A percentile compares a stretch with the other conserved stretches of the same genome.
Conservation (phyloP, 2,797 vertebrate species). For the Parotocinclus haroldoi region DNA sequence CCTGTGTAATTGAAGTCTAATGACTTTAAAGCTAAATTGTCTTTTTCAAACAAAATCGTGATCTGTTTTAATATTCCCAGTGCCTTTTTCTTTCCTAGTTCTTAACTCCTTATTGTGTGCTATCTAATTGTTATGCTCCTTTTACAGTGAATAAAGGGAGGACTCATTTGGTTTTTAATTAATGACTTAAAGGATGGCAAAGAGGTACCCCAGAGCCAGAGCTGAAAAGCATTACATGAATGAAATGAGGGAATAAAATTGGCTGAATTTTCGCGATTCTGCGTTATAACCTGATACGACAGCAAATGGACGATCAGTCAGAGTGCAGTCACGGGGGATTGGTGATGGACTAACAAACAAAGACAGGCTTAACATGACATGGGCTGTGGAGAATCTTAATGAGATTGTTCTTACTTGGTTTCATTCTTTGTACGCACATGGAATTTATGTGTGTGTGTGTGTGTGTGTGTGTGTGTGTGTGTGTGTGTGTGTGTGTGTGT, state of each 20-base stretch:
- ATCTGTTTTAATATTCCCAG: slow-evolving; percentile 14
- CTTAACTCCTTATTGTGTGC: neutral
- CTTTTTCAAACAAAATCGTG: slow-evolving; percentile 18
- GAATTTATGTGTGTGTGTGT: no score
- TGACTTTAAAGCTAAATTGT: neutral
- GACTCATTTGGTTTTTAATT: slow-evolving; percentile 48
- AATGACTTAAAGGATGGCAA: slow-evolving; percentile 16
- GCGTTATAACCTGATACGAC: neutral
- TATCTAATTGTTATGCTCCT: slow-evolving; percentile 21
- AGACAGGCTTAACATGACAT: neutral
- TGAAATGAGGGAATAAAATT: slow-evolving; percentile 1
- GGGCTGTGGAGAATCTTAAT: neutral
- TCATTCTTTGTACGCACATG: no score
- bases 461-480: no score
- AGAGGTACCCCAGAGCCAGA: slow-evolving; percentile 6
- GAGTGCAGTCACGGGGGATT: neutral
- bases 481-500: no score
- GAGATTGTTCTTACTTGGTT: no score
- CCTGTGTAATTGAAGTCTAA: slow-evolving; percentile 18
- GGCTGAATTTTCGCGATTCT: neutral
- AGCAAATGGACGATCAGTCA: neutral
- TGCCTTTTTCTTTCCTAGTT: slow-evolving; percentile 4
- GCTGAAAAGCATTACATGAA: slow-evolving; percentile 17
- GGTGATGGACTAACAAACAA: neutral
- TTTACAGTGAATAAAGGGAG: slow-evolving; percentile 26